Percentiles rank a stretch among this genome's conserved stretches.
Conservation (phyloP, 2,113 vertebrate species). For the Cyphomyrus plagiostoma region DNA sequence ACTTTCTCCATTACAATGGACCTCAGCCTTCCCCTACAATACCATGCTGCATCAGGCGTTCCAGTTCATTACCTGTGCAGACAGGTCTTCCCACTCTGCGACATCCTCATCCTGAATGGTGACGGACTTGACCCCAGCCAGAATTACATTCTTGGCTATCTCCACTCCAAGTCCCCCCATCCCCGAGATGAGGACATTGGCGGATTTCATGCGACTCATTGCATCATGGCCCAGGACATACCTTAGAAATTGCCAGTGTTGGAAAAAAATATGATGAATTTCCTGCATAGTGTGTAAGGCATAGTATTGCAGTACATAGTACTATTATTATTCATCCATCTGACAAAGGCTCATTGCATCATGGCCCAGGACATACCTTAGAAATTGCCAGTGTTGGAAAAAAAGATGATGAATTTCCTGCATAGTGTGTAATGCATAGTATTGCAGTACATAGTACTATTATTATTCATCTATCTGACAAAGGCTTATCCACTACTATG, state of each 20-base stretch:
- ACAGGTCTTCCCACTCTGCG: slow-evolving; percentile 56
- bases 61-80: slow-evolving; percentile 67
- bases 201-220: slow-evolving; percentile 58
- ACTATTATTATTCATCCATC: neutral
- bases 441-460: neutral
- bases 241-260: slow-evolving; percentile 44
- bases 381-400: neutral
- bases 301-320: neutral
- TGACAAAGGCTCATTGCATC: slow-evolving; percentile 53
- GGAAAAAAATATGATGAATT: neutral
- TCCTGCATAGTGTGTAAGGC: neutral
- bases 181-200: slow-evolving; percentile 71
- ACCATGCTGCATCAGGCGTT: neutral
- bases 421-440: neutral
- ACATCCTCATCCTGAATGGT: slow-evolving; percentile 70
- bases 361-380: slow-evolving; percentile 75
- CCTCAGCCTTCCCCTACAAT: neutral
- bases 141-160: slow-evolving; percentile 77
- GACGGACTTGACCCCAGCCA: slow-evolving; percentile 74
- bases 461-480: neutral
- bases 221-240: slow-evolving; percentile 72
- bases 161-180: slow-evolving; percentile 79
- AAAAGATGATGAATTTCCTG: neutral
- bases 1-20: neutral
- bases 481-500: neutral